A percentile compares a stretch with the other conserved stretches of the same genome.
These are phyloP conservation scores for Hippocampus mohnikei DNA, from an alignment of 2,113 vertebrate species.

Conservation along the genomic window DNA sequence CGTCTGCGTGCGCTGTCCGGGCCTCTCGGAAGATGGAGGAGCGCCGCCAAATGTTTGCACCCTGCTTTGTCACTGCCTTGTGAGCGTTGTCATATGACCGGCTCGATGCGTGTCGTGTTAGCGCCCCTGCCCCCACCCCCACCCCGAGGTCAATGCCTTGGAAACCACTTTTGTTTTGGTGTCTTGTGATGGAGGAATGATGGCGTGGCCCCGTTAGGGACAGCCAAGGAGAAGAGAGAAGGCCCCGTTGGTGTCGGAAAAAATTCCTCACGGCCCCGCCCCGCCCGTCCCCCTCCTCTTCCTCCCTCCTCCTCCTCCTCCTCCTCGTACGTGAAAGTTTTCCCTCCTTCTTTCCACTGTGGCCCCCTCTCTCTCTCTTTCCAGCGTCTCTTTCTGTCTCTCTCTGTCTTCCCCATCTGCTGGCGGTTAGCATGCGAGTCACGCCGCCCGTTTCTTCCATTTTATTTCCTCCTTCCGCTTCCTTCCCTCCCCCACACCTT, in stretches of 20 bases:
- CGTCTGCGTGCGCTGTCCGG: too few relatives aligned
- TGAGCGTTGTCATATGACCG: too few relatives aligned
- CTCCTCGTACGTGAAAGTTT: conserved; percentile 35
- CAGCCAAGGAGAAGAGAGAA: conserved; percentile 37
- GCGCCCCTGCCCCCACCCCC: too few relatives aligned
- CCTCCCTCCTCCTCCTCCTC: conserved; percentile 21
- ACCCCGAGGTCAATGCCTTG: too few relatives aligned
- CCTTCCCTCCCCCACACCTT: not conserved
- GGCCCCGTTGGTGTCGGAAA: conserved; percentile 51
- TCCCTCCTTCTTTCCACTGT: conserved; percentile 48
- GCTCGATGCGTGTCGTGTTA: too few relatives aligned
- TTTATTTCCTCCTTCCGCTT: not conserved
- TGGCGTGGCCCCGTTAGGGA: conserved; percentile 40
- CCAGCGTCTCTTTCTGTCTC: not conserved
- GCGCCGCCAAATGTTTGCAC: too few relatives aligned
- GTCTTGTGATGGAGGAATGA: not conserved
- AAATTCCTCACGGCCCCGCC: conserved; percentile 55
- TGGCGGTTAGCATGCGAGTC: conserved; percentile 56
- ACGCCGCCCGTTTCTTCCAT: conserved; percentile 27
- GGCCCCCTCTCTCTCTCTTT: not conserved
- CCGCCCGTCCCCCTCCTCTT: conserved; percentile 9
- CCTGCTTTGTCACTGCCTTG: too few relatives aligned
- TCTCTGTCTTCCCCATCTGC: conserved; percentile 54
- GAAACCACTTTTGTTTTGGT: not conserved
- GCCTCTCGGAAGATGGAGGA: too few relatives aligned